These are phyloP conservation scores for Dicrurus megarhynchus DNA, from an alignment of 2,113 vertebrate species.

Conservation along the genomic window DNA sequence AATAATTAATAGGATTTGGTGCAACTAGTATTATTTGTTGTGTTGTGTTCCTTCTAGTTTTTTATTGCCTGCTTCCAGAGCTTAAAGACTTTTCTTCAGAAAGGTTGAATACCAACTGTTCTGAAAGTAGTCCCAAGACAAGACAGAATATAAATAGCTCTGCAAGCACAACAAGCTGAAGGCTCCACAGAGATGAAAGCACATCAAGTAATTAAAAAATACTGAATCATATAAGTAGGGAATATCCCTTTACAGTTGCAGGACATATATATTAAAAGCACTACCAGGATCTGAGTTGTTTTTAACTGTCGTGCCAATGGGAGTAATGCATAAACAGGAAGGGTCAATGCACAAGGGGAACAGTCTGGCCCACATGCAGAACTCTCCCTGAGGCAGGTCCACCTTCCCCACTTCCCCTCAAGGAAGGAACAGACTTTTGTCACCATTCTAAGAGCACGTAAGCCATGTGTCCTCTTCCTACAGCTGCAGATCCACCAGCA, in stretches of 20 bases:
- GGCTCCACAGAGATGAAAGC: not conserved
- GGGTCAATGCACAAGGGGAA: not conserved
- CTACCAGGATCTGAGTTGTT: not conserved
- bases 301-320: not conserved
- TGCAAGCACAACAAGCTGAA: constrained; percentile 26
- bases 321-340: constrained; percentile 1
- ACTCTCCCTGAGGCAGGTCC: not conserved
- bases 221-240: not conserved
- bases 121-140: constrained; percentile 43
- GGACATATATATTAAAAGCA: not conserved
- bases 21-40: constrained; percentile 29
- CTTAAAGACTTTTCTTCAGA: constrained; percentile 28
- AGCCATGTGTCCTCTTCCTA: not conserved
- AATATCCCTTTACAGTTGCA: not conserved
- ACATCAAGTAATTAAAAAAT: constrained; percentile 36
- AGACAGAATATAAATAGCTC: constrained; percentile 44
- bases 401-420: not conserved
- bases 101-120: constrained; percentile 24
- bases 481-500: not conserved
- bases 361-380: not conserved
- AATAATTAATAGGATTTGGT: constrained; percentile 52
- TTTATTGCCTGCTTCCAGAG: constrained; percentile 29
- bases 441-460: not conserved
- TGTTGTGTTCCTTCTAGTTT: not conserved
- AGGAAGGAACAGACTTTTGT: not conserved